phyloP scores from a whole-genome alignment of 1,140 invertebrate species.

The Scaptomyza hsui region DNA sequence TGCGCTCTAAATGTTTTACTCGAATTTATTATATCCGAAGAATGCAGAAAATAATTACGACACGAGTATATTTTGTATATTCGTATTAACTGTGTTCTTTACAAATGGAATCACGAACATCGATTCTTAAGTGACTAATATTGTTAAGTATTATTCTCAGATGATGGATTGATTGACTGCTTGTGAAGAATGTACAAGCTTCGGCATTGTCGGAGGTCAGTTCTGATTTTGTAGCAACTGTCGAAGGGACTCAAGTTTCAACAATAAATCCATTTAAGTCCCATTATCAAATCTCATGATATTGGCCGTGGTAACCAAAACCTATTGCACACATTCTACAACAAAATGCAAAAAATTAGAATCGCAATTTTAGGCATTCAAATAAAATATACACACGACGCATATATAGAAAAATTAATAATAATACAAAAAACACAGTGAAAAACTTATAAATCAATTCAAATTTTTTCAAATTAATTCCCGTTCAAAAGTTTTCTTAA shows the following conservation, averaged over 20 bases:
- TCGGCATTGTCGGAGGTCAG: constrained; percentile 37
- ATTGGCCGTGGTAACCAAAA: constrained; percentile 33
- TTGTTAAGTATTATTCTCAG: constrained; percentile 37
- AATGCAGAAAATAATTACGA: background rate
- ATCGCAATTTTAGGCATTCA: constrained; percentile 71
- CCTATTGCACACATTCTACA: constrained; percentile 47
- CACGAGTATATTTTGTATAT: constrained; percentile 8
- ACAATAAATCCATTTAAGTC: constrained; percentile 75
- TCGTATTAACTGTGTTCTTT: constrained; percentile 8
- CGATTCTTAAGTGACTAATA: constrained; percentile 6
- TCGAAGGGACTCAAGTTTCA: constrained; percentile 79
- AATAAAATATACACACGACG: constrained; percentile 74
- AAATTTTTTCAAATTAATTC: constrained; percentile 69
- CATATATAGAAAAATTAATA: constrained; percentile 45
- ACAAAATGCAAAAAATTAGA: constrained; percentile 36
- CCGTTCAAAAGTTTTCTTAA: constrained; percentile 70
- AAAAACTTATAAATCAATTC: constrained; percentile 46
- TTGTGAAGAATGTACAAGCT: constrained; percentile 37
- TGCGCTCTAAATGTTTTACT: constrained; percentile 58
- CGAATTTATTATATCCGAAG: constrained; percentile 47
- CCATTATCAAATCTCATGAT: constrained; percentile 39
- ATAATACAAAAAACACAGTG: constrained; percentile 42
- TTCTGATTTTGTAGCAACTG: constrained; percentile 46
- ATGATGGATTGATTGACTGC: constrained; percentile 3
- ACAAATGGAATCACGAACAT: constrained; percentile 11